A percentile compares a stretch with the other conserved stretches of the same genome.
Conservation (phyloP, 2,888 invertebrate species). For the Pemphredon lugubris region DNA sequence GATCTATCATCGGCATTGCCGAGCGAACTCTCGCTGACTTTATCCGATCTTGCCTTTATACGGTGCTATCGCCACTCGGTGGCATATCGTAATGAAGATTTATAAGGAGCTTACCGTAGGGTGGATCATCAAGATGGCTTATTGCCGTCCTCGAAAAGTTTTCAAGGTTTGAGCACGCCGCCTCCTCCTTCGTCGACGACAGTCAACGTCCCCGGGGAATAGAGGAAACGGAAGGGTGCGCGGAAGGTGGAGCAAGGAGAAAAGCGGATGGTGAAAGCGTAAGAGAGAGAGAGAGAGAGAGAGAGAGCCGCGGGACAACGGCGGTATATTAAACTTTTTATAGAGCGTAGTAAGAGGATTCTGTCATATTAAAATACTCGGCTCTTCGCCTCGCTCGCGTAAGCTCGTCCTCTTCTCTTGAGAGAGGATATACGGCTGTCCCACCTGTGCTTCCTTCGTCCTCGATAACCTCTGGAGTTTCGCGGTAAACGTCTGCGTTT, state of each 20-base stretch:
- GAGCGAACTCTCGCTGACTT: constrained; percentile 41
- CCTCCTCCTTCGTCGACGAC: constrained; percentile 39
- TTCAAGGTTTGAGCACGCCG: constrained; percentile 67
- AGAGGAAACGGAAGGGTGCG: constrained; percentile 18
- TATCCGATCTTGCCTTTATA: constrained; percentile 56
- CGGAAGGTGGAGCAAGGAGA: background rate
- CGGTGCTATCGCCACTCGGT: constrained; percentile 51
- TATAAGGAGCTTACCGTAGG: constrained; percentile 67
- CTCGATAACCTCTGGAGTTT: constrained; percentile 16
- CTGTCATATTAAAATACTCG: constrained; percentile 66
- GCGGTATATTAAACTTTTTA: constrained; percentile 75
- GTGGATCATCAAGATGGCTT: constrained; percentile 73
- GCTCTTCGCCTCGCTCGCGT: constrained; percentile 8
- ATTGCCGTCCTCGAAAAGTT: constrained; percentile 73
- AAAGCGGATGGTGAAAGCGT: constrained; percentile 2
- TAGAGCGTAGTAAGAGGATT: constrained; percentile 70
- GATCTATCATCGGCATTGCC: constrained; percentile 58
- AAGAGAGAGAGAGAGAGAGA: constrained; percentile 3
- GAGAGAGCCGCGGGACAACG: constrained; percentile 50
- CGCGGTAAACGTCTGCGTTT: constrained; percentile 26
- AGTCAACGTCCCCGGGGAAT: constrained; percentile 17
- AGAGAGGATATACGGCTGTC: constrained; percentile 20
- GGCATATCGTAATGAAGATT: constrained; percentile 75
- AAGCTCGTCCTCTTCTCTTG: constrained; percentile 18
- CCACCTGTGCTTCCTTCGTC: constrained; percentile 30